Percentiles rank a stretch among this genome's conserved stretches.
phyloP scores from a whole-genome alignment of 2,113 vertebrate genomes.

The Ovis canadensis region DNA sequence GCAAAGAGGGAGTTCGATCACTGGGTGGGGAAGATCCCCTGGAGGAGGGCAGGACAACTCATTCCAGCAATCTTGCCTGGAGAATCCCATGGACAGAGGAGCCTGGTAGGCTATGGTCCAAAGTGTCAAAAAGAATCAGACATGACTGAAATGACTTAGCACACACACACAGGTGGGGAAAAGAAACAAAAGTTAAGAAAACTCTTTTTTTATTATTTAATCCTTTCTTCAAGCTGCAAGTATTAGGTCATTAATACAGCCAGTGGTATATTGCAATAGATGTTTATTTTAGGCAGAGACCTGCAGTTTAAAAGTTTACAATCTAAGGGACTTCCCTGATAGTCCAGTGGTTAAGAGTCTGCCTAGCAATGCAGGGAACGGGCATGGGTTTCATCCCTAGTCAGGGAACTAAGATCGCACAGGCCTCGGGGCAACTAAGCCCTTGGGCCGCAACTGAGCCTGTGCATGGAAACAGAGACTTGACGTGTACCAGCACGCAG shows the following conservation, averaged over 20 bases:
- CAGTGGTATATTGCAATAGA: neutral
- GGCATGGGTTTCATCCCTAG: neutral
- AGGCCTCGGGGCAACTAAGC: neutral
- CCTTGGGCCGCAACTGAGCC: accelerated
- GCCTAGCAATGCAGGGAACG: neutral
- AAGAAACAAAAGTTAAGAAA: neutral
- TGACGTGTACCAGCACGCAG: accelerated
- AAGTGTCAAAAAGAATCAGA: neutral
- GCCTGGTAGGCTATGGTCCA: neutral
- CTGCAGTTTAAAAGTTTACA: neutral
- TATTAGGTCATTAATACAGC: neutral
- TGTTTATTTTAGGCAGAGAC: neutral
- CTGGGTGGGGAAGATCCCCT: neutral
- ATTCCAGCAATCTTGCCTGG: neutral
- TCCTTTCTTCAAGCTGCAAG: neutral
- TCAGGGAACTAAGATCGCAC: neutral
- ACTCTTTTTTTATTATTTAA: neutral
- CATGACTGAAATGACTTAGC: neutral
- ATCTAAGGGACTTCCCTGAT: neutral
- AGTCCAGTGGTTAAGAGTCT: neutral
- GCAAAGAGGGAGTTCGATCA: accelerated
- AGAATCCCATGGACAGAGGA: neutral
- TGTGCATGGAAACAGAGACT: neutral
- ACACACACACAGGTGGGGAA: neutral
- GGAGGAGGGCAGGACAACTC: neutral